phyloP scores from a whole-genome alignment of 2,113 vertebrate genomes.

The Poecile atricapillus region DNA sequence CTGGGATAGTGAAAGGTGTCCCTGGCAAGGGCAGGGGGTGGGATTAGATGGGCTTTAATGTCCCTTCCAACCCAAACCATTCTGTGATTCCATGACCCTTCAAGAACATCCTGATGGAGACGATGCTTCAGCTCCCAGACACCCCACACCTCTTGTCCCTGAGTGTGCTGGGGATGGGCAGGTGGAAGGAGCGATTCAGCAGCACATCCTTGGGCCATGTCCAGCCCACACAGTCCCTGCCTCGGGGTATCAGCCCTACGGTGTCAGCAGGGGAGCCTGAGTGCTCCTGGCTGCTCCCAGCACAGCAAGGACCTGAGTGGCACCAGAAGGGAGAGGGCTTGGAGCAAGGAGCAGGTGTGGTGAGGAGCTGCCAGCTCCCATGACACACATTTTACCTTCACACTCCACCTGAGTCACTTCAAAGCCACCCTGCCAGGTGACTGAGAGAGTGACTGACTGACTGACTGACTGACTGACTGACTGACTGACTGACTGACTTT shows the following conservation, averaged over 20 bases:
- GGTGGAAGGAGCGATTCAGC: background rate
- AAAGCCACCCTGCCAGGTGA: background rate
- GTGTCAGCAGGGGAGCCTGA: accelerated
- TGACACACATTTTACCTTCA: background rate
- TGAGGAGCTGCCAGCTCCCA: background rate
- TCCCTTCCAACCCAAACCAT: background rate
- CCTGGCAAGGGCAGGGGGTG: background rate
- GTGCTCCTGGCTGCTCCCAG: background rate
- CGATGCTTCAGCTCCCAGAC: background rate
- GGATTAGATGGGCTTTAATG: accelerated
- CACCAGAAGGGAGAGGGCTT: background rate
- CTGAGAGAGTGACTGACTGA: background rate
- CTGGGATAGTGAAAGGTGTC: background rate
- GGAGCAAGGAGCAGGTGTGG: background rate
- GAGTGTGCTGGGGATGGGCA: accelerated
- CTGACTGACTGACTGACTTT: background rate
- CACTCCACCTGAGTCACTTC: background rate
- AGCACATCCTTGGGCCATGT: background rate
- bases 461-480: background rate
- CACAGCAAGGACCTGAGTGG: background rate
- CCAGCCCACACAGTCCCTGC: background rate
- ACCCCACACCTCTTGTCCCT: background rate
- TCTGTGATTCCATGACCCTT: background rate
- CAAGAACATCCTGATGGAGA: background rate
- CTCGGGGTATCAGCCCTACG: background rate